Evolutionary conservation across 2,888 invertebrate genomes (phyloP), one percentile per base, ranked within the genome.

Genomic region (Oxycera nigricornis): DNA sequence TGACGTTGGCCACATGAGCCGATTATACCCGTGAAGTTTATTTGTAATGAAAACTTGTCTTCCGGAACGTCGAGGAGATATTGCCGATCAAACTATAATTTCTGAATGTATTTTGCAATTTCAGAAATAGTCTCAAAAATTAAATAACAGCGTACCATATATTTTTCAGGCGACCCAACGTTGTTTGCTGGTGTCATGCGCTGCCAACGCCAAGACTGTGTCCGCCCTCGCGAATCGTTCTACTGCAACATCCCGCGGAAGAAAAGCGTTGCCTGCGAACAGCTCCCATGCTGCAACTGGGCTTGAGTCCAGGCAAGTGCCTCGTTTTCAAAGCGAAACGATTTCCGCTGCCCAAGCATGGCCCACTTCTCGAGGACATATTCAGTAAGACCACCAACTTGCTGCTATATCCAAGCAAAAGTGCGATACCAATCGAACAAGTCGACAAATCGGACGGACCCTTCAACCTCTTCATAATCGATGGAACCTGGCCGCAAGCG

Each of bases 401-500:
- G 72, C 86, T 96, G 46, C 84, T 96, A 2, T 96, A 94, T 85
- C 96, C 95, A 31, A 93, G 94, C 78, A 88, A 90, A 82, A 86
- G 89, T 78, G 92, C 96, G 1, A 86, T 91, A 68, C 90, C 92
- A 81, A 88, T 95, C 76, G 88, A 88, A 79, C 85, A 86, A 73
- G 81, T 90, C 41, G 82, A 86, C 73, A 80, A 82, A 76, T 82
- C 81, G 77, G 78, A 83, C 31, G 86, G 84, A 55, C 88, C 87
- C 9, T 94, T 92, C 82, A 96, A 94, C 83, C 87, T 97, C 72
- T 87, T 97, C 57, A 86, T 97, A 52, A 89, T 97, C 77, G 97
- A 97, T 87, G 97, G 97, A 2, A 97, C 97, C 9, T 97, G 97
- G 97, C 93, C 95, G 0, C 97, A 97, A 85, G 96, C 97, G 1